Base-by-base conservation (phyloP, 2,797 vertebrate genomes). In the Pantherophis vulpinus region DNA sequence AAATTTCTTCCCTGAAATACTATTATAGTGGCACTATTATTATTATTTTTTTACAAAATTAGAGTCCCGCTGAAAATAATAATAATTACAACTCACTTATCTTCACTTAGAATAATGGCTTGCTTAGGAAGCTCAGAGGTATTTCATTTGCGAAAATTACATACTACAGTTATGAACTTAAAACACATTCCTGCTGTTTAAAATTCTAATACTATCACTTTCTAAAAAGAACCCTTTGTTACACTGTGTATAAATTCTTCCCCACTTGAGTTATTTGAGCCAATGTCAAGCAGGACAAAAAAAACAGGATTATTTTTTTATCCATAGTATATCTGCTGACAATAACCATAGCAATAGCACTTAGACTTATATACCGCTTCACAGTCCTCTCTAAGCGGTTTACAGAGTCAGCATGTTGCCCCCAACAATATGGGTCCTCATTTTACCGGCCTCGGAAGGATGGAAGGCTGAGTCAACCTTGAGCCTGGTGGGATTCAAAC, bases 61-160 rank as follows among this genome's bases (percentile, higher is more conserved):
- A 92, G 37, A 32, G 61, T 11, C 60, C 42, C 4, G 1, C 58
- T 55, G n/a, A 90, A 86, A 63, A 61, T n/a, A 89, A 59, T 51
- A 56, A 29, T 88, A 18, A 58, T 83, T n/a, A 87, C 55, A 32
- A 66, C 27, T 55, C 27, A 32, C 4, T 74, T 83, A 59, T 51
- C 88, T 61, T 5, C 23, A 25, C 9, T 83, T 47, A 83, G 74
- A 47, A 83, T 25, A 90, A 29, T 51, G 37, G 16, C 4, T 91
- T 88, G 20, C 70, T 93, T 74, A 18, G 14, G 12, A 90, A 27
- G 4, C 25, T 1, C 42, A 56, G 23, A 88, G 7, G 2, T 25
- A 70, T 86, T 87, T 93, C 16, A 51, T n/a, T 74, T 56, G 25
- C 25, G 27, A 18, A 90, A 93, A 93, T 27, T 32, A 59, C n/a